Evolutionary conservation across 2,113 vertebrate genomes (phyloP).

Genomic region (Excalfactoria chinensis): DNA sequence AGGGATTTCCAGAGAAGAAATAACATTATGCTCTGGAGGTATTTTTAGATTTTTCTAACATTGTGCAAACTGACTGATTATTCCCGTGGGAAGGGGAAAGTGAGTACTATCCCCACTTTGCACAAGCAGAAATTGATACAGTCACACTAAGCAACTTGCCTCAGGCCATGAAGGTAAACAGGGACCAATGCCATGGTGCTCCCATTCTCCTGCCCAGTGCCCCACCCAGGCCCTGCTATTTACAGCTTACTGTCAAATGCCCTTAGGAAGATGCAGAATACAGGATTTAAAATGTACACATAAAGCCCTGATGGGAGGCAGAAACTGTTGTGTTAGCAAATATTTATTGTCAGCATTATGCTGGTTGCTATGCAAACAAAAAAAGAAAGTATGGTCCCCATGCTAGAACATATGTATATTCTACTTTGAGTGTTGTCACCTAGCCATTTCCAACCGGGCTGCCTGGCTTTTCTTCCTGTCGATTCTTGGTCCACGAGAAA

Average conservation of each 20-base stretch:
- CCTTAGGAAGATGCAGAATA: background rate
- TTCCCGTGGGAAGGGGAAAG: background rate
- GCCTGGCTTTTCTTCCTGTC: background rate
- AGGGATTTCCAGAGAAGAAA: background rate
- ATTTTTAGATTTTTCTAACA: background rate
- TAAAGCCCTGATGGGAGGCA: background rate
- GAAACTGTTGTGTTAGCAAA: background rate
- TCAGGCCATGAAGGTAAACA: background rate
- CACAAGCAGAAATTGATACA: background rate
- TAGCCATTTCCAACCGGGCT: background rate
- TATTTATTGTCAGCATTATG: background rate
- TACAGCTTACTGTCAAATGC: background rate
- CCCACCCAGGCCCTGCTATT: background rate
- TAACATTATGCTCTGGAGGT: background rate
- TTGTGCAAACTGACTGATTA: background rate
- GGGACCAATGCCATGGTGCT: background rate
- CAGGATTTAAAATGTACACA: background rate
- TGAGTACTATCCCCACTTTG: background rate
- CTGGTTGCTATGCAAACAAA: background rate
- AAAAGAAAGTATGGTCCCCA: background rate
- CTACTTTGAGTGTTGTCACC: background rate
- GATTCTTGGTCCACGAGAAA: background rate
- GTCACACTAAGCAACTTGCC: background rate
- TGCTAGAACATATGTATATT: fast-evolving
- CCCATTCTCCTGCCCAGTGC: background rate